Percentiles rank a stretch among this genome's conserved stretches.
Conservation (phyloP, 2,797 vertebrate genomes). For the Neomorphus geoffroyi region DNA sequence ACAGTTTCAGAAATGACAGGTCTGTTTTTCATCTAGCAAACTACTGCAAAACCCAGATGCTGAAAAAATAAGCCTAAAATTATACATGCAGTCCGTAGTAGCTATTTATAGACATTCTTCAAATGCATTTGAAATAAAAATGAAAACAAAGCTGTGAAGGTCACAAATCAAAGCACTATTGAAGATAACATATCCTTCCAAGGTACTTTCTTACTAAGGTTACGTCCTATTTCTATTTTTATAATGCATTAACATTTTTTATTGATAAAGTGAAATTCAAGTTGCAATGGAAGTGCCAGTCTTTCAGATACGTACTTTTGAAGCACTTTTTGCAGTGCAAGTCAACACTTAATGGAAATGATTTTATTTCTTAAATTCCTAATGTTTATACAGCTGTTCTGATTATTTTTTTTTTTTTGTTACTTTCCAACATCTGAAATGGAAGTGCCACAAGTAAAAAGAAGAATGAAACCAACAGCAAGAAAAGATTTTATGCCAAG, state of each 20-base stretch:
- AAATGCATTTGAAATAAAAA: conserved; percentile 37
- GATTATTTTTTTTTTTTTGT: neutral
- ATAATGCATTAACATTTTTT: neutral
- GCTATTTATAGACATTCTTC: conserved; percentile 53
- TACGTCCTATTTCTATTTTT: neutral
- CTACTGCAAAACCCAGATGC: conserved; percentile 29
- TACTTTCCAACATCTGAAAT: conserved; percentile 33
- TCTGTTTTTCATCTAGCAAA: conserved; percentile 30
- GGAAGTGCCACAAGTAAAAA: conserved; percentile 47
- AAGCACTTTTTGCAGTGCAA: neutral
- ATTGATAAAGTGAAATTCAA: neutral
- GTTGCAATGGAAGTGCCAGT: neutral
- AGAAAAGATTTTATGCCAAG: neutral
- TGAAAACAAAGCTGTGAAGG: conserved; percentile 3
- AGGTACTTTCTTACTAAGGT: neutral
- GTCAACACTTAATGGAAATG: conserved; percentile 27
- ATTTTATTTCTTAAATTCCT: conserved; percentile 40
- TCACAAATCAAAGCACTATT: neutral
- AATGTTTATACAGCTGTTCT: conserved; percentile 63
- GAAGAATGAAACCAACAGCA: conserved; percentile 18
- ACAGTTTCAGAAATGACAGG: neutral
- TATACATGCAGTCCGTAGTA: conserved; percentile 10
- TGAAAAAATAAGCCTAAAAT: conserved; percentile 31
- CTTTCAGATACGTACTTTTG: neutral
- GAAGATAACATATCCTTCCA: neutral